These are phyloP conservation scores for Pristionchus exspectatus DNA, from an alignment of 2,888 invertebrate genomes.

Conservation along the genomic window DNA sequence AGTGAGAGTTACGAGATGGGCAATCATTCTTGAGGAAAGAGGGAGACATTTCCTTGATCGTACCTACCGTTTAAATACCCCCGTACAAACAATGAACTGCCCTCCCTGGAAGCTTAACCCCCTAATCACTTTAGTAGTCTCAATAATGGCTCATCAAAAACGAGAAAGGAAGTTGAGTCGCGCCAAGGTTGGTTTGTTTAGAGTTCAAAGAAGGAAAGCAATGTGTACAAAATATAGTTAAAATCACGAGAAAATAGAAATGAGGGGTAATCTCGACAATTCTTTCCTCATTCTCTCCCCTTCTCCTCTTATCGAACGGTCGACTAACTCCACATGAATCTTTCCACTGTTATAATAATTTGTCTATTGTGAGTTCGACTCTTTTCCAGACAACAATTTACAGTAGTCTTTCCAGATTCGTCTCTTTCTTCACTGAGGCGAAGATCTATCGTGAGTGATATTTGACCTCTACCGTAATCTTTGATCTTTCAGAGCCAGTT, in stretches of 20 bases:
- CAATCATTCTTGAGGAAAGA: neutral
- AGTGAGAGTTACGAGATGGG: neutral
- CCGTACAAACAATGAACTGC: neutral
- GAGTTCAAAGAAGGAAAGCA: slow-evolving; percentile 7
- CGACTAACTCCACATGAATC: neutral
- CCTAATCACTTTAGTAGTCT: slow-evolving; percentile 30
- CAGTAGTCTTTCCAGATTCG: neutral
- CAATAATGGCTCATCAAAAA: slow-evolving; percentile 31
- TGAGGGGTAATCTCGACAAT: neutral
- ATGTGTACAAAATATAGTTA: neutral
- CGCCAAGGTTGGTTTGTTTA: slow-evolving; percentile 28
- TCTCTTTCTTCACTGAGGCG: neutral
- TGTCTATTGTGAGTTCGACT: neutral
- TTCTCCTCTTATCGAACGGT: neutral
- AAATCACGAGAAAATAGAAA: neutral
- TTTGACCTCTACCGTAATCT: neutral
- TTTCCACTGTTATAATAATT: neutral
- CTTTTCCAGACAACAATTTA: neutral
- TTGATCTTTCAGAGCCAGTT: neutral
- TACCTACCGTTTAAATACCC: slow-evolving; percentile 23
- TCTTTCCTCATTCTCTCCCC: neutral
- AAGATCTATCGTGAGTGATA: slow-evolving; percentile 20
- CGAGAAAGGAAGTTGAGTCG: neutral
- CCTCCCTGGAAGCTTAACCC: neutral
- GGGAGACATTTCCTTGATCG: neutral